These are phyloP conservation scores for Carlito syrichta DNA, from an alignment of 2,113 vertebrate genomes.

Conservation along the genomic window DNA sequence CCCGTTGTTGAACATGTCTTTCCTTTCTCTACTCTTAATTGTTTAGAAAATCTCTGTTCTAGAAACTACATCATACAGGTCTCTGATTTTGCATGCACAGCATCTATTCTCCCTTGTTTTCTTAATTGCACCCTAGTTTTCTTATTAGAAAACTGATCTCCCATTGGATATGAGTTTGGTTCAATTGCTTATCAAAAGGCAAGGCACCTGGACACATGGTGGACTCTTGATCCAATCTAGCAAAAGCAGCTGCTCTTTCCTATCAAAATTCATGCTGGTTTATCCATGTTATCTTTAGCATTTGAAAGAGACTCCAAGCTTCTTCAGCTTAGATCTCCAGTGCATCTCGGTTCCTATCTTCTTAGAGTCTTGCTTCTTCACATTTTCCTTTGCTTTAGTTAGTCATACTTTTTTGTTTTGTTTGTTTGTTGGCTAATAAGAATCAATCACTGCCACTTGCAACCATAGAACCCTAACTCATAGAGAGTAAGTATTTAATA, in stretches of 20 bases:
- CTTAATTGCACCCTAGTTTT: not conserved
- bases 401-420: not conserved
- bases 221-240: not conserved
- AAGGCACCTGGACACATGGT: not conserved
- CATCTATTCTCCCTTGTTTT: not conserved
- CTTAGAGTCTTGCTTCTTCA: not conserved
- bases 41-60: not conserved
- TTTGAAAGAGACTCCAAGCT: not conserved
- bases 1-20: not conserved
- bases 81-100: not conserved
- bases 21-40: not conserved
- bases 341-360: not conserved
- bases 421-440: not conserved
- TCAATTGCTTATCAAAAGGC: not conserved
- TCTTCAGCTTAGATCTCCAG: not conserved
- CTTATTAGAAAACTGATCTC: not conserved
- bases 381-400: not conserved
- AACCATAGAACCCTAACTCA: not conserved
- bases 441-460: not conserved
- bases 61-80: not conserved
- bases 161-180: not conserved
- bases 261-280: not conserved
- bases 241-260: not conserved
- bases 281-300: not conserved
- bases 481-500: not conserved